Percentiles rank a stretch among this genome's conserved stretches.
Conservation (phyloP, 2,797 vertebrate species). For the Pteronotus mesoamericanus region DNA sequence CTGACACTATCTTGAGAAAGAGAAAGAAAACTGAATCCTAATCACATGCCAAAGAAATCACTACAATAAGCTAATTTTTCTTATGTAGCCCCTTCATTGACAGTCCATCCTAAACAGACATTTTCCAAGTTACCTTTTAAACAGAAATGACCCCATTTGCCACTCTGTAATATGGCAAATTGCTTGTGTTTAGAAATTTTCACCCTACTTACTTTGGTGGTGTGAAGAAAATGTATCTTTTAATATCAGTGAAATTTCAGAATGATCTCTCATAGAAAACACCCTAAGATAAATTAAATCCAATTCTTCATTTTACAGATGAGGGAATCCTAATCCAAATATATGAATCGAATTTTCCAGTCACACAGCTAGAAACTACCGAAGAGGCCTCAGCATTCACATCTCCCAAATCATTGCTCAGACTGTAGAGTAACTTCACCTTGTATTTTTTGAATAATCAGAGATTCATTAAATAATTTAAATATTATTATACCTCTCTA, state of each 20-base stretch:
- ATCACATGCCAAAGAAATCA: background rate
- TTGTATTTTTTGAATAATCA: background rate
- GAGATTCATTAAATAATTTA: background rate
- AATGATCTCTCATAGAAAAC: background rate
- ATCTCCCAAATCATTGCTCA: background rate
- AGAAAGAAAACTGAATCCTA: background rate
- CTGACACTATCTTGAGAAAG: background rate
- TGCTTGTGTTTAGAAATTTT: background rate
- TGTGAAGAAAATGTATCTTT: background rate
- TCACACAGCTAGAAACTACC: background rate
- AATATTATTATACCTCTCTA: background rate
- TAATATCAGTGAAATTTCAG: background rate
- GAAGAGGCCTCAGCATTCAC: background rate
- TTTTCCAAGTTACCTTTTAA: background rate
- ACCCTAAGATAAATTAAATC: background rate
- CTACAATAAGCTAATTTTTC: background rate
- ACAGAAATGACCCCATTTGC: background rate
- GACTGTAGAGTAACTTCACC: background rate
- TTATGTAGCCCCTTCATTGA: background rate
- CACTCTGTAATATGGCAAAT: background rate
- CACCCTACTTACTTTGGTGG: background rate
- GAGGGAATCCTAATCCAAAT: background rate
- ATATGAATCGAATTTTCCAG: background rate
- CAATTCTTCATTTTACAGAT: background rate
- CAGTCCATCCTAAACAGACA: background rate